Conservation (phyloP, 2,888 invertebrate genomes). For the Metacarcinus magister region DNA sequence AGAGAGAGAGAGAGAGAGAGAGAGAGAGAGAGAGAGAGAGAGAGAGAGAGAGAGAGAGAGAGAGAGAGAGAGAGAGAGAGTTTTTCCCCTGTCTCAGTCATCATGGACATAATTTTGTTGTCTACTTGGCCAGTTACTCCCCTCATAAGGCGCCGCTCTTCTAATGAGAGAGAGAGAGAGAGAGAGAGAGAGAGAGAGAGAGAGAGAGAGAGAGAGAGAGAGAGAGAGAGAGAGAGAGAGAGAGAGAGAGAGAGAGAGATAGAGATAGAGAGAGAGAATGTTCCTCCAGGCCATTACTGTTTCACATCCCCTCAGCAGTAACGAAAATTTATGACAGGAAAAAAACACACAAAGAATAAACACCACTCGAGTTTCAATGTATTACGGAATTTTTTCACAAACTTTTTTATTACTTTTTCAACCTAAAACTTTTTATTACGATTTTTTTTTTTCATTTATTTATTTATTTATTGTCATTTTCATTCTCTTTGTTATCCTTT, state of each 20-base stretch:
- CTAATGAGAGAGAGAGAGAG: slow-evolving; percentile 2
- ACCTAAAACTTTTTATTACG: background rate
- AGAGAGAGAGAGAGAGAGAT: background rate
- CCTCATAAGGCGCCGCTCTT: background rate
- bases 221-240: slow-evolving; percentile 2
- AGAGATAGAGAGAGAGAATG: background rate
- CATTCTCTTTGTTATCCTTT: background rate
- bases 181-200: slow-evolving; percentile 2
- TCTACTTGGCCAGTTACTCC: background rate
- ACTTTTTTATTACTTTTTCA: background rate
- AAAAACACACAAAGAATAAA: too few species aligned
- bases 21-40: too few species aligned
- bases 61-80: background rate
- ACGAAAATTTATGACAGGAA: too few species aligned
- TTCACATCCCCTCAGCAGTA: background rate
- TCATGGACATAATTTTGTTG: background rate
- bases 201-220: slow-evolving; percentile 2
- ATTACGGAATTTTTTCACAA: background rate
- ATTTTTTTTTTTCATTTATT: background rate
- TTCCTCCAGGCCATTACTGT: background rate
- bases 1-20: too few species aligned
- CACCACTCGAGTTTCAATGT: background rate
- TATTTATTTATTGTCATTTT: background rate
- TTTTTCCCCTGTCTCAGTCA: background rate
- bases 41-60: slow-evolving; percentile 2